Evolutionary conservation across 2,888 invertebrate genomes (phyloP).

Genomic region (Steinernema carpocapsae): DNA sequence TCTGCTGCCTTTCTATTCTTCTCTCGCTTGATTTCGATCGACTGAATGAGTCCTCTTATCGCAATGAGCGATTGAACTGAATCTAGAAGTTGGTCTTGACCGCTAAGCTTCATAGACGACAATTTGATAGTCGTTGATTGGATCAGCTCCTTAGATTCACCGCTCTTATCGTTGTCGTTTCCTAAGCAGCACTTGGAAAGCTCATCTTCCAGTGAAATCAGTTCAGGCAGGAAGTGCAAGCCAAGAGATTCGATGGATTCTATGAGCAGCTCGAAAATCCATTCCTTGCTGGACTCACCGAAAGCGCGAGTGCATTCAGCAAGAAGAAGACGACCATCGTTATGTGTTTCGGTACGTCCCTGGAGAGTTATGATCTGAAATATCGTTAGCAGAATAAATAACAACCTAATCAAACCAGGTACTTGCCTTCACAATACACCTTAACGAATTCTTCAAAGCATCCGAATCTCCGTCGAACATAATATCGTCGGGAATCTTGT

Average conservation of each 20-base stretch:
- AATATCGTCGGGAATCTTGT: conserved; percentile 8
- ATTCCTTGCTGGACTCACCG: neutral
- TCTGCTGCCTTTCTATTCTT: conserved; percentile 11
- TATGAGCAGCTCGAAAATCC: conserved; percentile 8
- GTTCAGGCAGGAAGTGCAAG: neutral
- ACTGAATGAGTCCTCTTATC: neutral
- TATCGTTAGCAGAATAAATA: neutral
- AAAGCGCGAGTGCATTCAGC: conserved; percentile 2
- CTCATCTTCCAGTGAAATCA: neutral
- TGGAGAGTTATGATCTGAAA: conserved; percentile 4
- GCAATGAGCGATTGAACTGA: neutral
- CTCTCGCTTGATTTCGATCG: neutral
- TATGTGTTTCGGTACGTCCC: no score
- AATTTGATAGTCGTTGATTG: conserved; percentile 20
- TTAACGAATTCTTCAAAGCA: neutral
- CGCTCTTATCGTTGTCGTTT: neutral
- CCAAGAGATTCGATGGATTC: conserved; percentile 1
- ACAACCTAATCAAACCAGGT: neutral
- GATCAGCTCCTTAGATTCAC: neutral
- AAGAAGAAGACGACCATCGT: conserved; percentile 1
- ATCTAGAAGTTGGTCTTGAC: neutral
- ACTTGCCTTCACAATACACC: conserved; percentile 4
- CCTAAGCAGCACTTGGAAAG: neutral
- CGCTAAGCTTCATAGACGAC: neutral
- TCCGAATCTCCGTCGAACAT: neutral